Base-by-base conservation (phyloP, 2,797 vertebrate species). In the Heterohyrax brucei region DNA sequence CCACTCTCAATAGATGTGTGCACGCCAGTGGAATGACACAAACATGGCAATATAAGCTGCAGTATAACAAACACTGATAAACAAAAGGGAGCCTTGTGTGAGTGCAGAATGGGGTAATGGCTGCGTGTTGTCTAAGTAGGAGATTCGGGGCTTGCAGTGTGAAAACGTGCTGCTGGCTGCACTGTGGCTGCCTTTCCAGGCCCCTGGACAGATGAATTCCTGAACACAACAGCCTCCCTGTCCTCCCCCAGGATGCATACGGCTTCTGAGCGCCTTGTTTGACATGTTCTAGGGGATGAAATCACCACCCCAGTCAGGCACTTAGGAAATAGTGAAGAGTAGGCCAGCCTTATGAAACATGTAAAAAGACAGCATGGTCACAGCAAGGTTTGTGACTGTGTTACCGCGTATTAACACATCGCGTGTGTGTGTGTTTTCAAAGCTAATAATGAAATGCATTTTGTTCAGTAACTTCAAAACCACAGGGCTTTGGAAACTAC, bases 141-240 rank as follows among this genome's bases (percentile, higher is more conserved):
- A 98, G 98, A 97, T 75, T 82, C 95, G 96, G 98, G 98, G 97
- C 99, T 99, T 98, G 99, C 99, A 98, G 89, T 98, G 98, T 97
- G 98, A 99, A 99, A 99, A 99, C 99, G 99, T 97, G 98, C 99
- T 98, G 99, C 99, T 99, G 99, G 99, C 99, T 98, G 98, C 99
- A 99, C 99, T 99, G 99, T 99, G 98, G 98, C 99, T 98, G 98
- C 99, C 99, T 99, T 99, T 99, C 33, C 98, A 99, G 99, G 99
- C 98, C 98, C 97, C 97, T 95, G 97, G 98, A 98, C 97, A 98
- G 98, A 98, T 98, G 99, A 99, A 99, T 99, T 98, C 99, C 96
- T 68, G 98, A 96, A 98, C 98, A 99, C 99, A 99, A 98, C 98
- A 98, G 99, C 98, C 97, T 98, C 98, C 98, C 99, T 98, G 99